Percentiles rank a stretch among this genome's conserved stretches.
Evolutionary conservation across 2,888 invertebrate species (phyloP).

Genomic region (Liopterus haemorrhoidalis): DNA sequence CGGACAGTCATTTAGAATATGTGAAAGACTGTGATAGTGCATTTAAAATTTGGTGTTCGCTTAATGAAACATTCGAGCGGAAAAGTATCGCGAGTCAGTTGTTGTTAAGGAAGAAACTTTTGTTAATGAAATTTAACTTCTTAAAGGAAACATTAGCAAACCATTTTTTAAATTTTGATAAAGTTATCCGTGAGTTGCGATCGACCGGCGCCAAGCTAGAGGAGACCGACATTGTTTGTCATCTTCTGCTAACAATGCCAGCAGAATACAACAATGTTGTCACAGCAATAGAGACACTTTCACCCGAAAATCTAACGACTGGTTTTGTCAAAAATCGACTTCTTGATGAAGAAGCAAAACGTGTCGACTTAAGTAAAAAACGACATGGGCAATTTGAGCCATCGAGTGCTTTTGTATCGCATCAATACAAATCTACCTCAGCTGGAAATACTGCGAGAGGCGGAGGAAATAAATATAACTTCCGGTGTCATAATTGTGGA

Average conservation of each 20-base stretch:
- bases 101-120: conserved; percentile 27
- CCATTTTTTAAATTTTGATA: conserved; percentile 32
- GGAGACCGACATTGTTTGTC: conserved; percentile 29
- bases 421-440: too few relatives aligned
- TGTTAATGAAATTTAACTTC: conserved; percentile 18
- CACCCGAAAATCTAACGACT: conserved; percentile 21
- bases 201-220: conserved; percentile 28
- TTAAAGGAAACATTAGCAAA: conserved; percentile 14
- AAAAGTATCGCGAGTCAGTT: conserved; percentile 31
- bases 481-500: too few relatives aligned
- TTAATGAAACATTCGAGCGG: conserved; percentile 29
- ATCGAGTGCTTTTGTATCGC: too few relatives aligned
- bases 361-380: too few relatives aligned
- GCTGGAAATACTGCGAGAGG: too few relatives aligned
- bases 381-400: too few relatives aligned
- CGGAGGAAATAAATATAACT: too few relatives aligned
- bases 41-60: conserved; percentile 28
- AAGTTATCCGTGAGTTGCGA: conserved; percentile 28
- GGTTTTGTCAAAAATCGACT: conserved; percentile 30
- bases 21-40: conserved; percentile 32
- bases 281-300: conserved; percentile 28
- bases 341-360: conserved; percentile 27
- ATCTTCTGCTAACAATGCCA: too few relatives aligned
- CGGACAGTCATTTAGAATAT: conserved; percentile 34
- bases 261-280: conserved; percentile 30